phyloP scores from a whole-genome alignment of 2,888 invertebrate genomes.

The Netelia virgata region DNA sequence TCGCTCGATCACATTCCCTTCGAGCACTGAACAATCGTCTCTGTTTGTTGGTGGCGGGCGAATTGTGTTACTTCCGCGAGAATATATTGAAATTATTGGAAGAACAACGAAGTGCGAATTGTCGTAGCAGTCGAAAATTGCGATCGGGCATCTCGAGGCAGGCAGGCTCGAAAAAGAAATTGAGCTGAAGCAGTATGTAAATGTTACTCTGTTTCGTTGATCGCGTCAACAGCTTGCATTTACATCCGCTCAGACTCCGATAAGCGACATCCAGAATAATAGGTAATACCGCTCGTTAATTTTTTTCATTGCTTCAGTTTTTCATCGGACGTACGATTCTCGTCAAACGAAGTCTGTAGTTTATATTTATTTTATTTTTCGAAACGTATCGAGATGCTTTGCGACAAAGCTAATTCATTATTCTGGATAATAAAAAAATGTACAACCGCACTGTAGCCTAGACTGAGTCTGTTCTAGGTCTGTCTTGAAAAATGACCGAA shows the following conservation, averaged over 20 bases:
- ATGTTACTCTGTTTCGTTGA: slow-evolving; percentile 68
- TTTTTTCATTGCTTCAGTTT: slow-evolving; percentile 39
- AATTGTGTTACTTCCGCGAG: slow-evolving; percentile 22
- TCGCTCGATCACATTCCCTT: slow-evolving; percentile 63
- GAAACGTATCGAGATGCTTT: slow-evolving; percentile 69
- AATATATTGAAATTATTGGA: slow-evolving; percentile 11
- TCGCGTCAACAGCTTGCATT: slow-evolving; percentile 71
- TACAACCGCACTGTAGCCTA: slow-evolving; percentile 79
- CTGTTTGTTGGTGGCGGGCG: neutral
- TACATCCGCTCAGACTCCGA: slow-evolving; percentile 77
- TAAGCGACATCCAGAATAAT: slow-evolving; percentile 83
- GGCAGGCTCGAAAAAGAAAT: slow-evolving; percentile 71
- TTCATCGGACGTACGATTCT: slow-evolving; percentile 19
- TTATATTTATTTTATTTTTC: slow-evolving; percentile 49
- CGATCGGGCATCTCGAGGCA: slow-evolving; percentile 77
- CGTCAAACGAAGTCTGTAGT: slow-evolving; percentile 31
- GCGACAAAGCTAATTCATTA: slow-evolving; percentile 79
- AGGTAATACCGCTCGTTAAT: slow-evolving; percentile 68
- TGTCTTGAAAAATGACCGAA: slow-evolving; percentile 80
- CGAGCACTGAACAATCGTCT: slow-evolving; percentile 37
- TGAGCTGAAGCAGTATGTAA: slow-evolving; percentile 78
- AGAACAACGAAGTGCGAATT: slow-evolving; percentile 24
- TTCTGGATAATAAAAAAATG: slow-evolving; percentile 81
- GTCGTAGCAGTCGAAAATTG: slow-evolving; percentile 72
- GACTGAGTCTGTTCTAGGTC: slow-evolving; percentile 85